Percentiles rank a stretch among this genome's conserved stretches.
These are phyloP conservation scores for Apostichopus japonicus DNA, from an alignment of 35 echinoderm and acorn worm species.

Conservation along the genomic window DNA sequence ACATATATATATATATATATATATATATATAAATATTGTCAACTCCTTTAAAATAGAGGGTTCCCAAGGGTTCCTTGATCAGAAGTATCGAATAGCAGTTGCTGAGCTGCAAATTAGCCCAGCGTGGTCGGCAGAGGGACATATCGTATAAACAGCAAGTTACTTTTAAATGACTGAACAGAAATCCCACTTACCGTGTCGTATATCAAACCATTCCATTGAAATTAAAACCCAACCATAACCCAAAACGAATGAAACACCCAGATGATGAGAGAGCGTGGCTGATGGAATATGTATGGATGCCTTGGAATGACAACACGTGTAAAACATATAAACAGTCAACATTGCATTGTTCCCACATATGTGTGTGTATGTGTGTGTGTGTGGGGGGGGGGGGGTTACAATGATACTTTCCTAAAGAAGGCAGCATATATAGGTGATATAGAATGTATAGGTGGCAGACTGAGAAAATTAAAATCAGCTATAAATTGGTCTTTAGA, in stretches of 20 bases:
- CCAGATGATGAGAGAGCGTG: background rate
- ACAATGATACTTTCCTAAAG: no score
- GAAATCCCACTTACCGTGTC: conserved; percentile 19
- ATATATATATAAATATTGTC: background rate
- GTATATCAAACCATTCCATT: conserved; percentile 40
- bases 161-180: conserved; percentile 31
- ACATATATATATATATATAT: no score
- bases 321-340: no score
- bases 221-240: conserved; percentile 49
- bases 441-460: no score
- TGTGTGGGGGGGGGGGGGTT: no score
- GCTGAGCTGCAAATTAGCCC: conserved; percentile 45
- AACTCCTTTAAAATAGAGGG: background rate
- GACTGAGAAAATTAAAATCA: no score
- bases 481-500: no score
- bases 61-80: conserved; percentile 13
- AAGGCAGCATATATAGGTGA: no score
- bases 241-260: conserved; percentile 35
- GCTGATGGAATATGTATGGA: conserved; percentile 3
- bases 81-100: conserved; percentile 11
- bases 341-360: no score
- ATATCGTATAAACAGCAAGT: conserved; percentile 28
- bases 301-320: background rate
- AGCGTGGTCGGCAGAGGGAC: background rate
- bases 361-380: no score